phyloP scores from a whole-genome alignment of 2,888 invertebrate species.

The Folsomia manolachei region DNA sequence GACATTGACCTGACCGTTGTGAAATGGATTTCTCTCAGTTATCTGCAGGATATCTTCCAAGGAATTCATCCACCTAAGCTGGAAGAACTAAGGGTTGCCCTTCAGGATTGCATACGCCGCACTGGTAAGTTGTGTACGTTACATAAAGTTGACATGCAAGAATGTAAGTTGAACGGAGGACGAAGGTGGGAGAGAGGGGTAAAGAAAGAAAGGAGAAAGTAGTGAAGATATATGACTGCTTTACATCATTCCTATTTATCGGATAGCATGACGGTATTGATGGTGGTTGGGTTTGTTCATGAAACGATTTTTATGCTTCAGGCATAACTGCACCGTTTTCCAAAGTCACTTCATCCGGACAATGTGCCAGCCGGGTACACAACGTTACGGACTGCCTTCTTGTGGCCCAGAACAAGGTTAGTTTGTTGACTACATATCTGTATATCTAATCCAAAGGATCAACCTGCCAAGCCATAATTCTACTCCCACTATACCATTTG shows the following conservation, averaged over 20 bases:
- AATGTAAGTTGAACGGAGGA: too few relatives aligned
- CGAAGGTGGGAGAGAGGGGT: background rate
- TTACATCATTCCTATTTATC: background rate
- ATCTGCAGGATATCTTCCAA: background rate
- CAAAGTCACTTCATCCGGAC: background rate
- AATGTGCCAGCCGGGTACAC: background rate
- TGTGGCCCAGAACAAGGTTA: background rate
- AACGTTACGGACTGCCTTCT: background rate
- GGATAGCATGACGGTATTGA: too few relatives aligned
- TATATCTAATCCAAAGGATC: background rate
- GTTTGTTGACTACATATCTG: conserved; percentile 1
- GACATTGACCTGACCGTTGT: background rate
- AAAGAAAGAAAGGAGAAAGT: background rate
- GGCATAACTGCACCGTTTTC: conserved; percentile 1
- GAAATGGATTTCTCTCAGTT: background rate
- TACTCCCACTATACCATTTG: too few relatives aligned
- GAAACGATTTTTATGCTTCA: conserved; percentile 3
- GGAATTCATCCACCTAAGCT: background rate
- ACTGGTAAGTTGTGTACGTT: background rate
- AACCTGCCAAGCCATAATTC: too few relatives aligned
- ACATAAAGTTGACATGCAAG: too few relatives aligned
- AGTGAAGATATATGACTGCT: background rate
- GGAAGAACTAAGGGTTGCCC: background rate
- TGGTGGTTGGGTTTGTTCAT: background rate
- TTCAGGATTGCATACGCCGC: background rate